Conservation (phyloP, 2,113 vertebrate species). For the Mesocricetus auratus region DNA sequence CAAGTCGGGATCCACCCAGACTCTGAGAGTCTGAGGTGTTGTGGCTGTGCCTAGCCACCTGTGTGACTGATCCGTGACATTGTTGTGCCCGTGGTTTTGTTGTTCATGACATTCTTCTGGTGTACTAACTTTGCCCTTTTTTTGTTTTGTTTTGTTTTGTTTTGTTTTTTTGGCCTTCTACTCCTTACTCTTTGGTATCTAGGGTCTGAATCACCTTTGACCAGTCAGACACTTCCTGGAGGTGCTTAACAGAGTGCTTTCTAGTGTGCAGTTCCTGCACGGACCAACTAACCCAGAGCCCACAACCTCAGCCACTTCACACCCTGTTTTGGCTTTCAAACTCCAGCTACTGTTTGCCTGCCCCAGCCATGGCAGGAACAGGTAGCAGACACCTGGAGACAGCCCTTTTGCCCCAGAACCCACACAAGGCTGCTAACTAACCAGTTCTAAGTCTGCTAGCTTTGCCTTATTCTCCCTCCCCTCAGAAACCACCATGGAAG, state of each 20-base stretch:
- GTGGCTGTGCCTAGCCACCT: not conserved
- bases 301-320: too few relatives aligned
- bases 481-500: not conserved
- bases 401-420: not conserved
- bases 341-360: not conserved
- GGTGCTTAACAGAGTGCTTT: not conserved
- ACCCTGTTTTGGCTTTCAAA: not conserved
- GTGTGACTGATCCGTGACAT: not conserved
- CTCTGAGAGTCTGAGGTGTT: accelerated
- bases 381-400: not conserved
- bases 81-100: not conserved
- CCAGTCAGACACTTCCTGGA: not conserved
- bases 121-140: not conserved
- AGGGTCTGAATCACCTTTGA: not conserved
- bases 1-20: not conserved
- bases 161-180: not conserved
- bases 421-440: not conserved
- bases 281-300: not conserved
- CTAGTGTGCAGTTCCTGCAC: not conserved
- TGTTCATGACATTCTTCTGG: not conserved
- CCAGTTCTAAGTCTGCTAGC: not conserved
- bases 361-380: not conserved
- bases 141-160: too few relatives aligned
- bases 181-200: not conserved
- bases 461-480: not conserved